Base-by-base conservation (phyloP, 1,140 invertebrate genomes). In the Hirudo medicinalis region DNA sequence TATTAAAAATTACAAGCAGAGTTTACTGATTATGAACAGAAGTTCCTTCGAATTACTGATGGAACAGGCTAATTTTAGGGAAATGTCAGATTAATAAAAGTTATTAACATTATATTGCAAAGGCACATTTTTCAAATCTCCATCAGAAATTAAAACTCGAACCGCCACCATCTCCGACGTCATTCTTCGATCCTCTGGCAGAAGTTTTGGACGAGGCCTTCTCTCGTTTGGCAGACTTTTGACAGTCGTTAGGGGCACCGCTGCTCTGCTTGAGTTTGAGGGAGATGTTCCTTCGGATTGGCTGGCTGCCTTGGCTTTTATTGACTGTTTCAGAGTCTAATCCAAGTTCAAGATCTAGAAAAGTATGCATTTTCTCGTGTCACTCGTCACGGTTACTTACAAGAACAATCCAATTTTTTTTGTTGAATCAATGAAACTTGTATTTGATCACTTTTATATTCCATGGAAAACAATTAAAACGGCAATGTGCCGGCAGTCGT, bases 261-360 rank as follows among this genome's bases (percentile, higher is more conserved):
- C 53, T 67, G 20, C 76, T 73, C 63, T 72, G 40, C 66, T 77
- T 77, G 68, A 77, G 71, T 73, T 76, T 77, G n/a, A 77, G 74
- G 13, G 74, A 25, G 63, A 77, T 77, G 40, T 76, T 76, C 68
- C 76, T 77, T 32, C 76, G 73, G 25, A 77, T 76, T 67, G 54
- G 67, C 40, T 74, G 71, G 20, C 70, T 69, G 71, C 72, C 74
- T 63, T 68, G 70, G 20, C 72, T 67, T 29, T 63, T 69, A 69
- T 71, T 53, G 32, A 63, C 71, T 40, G 74, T 76, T 43, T 72
- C 66, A 9, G 70, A 71, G 67, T 76, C 75, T 49, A 74, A 76
- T 49, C 43, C 43, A 17, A 49, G 43, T 57, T 76, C 76, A 22
- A 77, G 63, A 67, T 69, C 73, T 71, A 54, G 22, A 32, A 54